phyloP scores from a whole-genome alignment of 1,140 invertebrate species.

The Gryon sp. region DNA sequence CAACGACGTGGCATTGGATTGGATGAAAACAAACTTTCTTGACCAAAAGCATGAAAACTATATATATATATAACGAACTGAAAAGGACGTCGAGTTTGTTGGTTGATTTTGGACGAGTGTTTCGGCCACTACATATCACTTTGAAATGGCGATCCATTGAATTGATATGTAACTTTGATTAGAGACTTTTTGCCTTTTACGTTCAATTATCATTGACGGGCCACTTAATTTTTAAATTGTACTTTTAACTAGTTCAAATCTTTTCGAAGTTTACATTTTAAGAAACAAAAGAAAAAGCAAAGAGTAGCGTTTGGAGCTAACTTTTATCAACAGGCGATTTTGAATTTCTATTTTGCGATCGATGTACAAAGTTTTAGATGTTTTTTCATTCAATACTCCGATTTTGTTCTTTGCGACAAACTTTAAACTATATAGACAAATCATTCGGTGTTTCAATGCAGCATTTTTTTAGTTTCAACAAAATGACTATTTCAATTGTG shows the following conservation, averaged over 20 bases:
- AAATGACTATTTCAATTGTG: conserved; percentile 15
- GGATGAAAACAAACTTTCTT: no score
- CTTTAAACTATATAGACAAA: no score
- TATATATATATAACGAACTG: no score
- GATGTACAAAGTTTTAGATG: conserved; percentile 51
- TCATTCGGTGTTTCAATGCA: no score
- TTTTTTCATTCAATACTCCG: conserved; percentile 31
- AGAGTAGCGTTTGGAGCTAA: conserved; percentile 25
- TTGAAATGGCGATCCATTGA: no score
- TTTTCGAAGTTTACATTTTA: conserved; percentile 11
- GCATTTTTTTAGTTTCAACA: no score
- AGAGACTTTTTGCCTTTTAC: no score
- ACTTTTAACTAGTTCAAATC: background rate
- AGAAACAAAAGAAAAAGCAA: conserved; percentile 4
- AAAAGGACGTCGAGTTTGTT: background rate
- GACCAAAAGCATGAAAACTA: no score
- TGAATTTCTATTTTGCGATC: conserved; percentile 48
- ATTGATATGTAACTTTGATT: no score
- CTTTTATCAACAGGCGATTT: conserved; percentile 28
- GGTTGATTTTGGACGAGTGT: background rate
- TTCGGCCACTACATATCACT: background rate
- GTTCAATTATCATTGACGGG: no score
- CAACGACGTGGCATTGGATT: conserved; percentile 63
- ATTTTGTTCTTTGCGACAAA: no score
- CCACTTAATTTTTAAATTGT: background rate